These are phyloP conservation scores for Babyrousa celebensis DNA, from an alignment of 2,797 vertebrate species.

Conservation along the genomic window DNA sequence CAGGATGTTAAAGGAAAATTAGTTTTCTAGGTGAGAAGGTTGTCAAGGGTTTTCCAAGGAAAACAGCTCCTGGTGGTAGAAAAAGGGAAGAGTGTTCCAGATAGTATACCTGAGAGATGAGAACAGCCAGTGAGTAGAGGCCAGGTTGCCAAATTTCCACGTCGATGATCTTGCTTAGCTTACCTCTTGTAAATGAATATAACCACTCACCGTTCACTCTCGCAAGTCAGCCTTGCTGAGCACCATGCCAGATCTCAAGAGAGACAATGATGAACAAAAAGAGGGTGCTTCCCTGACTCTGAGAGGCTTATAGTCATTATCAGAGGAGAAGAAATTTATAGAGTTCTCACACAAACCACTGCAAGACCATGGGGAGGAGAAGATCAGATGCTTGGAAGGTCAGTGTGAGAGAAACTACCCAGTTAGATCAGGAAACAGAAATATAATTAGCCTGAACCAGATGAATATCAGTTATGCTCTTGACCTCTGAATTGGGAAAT, in stretches of 20 bases:
- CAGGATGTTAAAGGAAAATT: neutral
- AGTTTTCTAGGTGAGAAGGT: neutral
- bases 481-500: neutral
- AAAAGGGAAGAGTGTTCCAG: neutral
- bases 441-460: neutral
- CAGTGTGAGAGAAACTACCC: neutral
- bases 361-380: fast-evolving
- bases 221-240: neutral
- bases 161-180: neutral
- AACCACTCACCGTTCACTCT: neutral
- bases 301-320: neutral
- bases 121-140: neutral
- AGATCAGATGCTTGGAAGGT: neutral
- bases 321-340: neutral
- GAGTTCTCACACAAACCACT: neutral
- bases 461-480: neutral
- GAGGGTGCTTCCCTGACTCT: neutral
- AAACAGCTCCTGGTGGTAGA: neutral
- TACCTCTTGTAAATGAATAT: neutral
- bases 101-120: neutral
- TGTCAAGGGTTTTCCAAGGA: neutral
- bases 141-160: neutral
- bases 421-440: neutral
- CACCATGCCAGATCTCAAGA: no score
- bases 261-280: no score